A percentile compares a stretch with the other conserved stretches of the same genome.
These are phyloP conservation scores for Poicephalus gulielmi DNA, from an alignment of 2,113 vertebrate genomes.

Conservation along the genomic window DNA sequence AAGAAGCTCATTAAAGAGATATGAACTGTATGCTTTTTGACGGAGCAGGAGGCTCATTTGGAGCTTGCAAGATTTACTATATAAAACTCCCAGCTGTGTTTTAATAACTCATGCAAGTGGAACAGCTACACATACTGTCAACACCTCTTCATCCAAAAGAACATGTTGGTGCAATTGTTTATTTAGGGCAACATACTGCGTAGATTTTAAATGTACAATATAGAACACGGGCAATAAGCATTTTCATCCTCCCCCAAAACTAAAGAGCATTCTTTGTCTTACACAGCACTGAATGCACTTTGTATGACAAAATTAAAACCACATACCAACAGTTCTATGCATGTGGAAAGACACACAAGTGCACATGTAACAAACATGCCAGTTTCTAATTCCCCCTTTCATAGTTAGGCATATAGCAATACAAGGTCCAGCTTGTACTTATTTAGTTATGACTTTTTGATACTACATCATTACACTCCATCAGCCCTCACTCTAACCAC, in stretches of 20 bases:
- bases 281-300: background rate
- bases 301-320: background rate
- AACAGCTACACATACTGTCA: constrained; percentile 15
- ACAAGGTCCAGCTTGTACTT: background rate
- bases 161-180: background rate
- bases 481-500: background rate
- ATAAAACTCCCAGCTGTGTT: constrained; percentile 3
- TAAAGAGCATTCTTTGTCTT: background rate
- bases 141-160: background rate
- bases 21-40: background rate
- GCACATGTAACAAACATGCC: background rate
- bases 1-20: background rate
- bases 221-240: background rate
- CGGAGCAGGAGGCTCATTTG: background rate
- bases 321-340: background rate
- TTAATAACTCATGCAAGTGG: background rate
- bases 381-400: background rate
- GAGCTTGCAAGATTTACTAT: background rate
- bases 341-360: background rate
- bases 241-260: background rate
- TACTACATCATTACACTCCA: background rate
- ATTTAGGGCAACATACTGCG: background rate
- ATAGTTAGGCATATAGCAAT: background rate
- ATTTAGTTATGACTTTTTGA: background rate
- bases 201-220: background rate